Evolutionary conservation across 2,797 vertebrate genomes (phyloP).

Genomic region (Phyllotis vaccarum): DNA sequence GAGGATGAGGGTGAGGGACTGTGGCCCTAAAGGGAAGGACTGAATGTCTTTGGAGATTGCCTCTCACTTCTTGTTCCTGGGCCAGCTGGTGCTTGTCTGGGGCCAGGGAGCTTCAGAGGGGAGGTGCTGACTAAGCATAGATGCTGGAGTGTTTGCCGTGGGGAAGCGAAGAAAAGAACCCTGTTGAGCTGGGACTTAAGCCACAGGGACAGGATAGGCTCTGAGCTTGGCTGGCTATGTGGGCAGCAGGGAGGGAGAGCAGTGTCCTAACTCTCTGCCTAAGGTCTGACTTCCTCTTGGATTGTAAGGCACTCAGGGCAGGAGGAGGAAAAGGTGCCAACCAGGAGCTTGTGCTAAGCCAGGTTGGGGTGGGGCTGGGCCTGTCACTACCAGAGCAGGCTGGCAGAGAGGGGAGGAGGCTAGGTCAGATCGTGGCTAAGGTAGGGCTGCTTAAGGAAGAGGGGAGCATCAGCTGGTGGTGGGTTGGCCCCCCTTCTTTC

Average conservation of each 20-base stretch:
- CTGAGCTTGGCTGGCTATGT: background rate
- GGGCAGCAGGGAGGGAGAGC: background rate
- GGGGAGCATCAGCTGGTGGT: background rate
- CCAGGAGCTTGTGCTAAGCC: conserved; percentile 5
- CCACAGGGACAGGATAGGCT: background rate
- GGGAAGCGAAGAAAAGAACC: conserved; percentile 27
- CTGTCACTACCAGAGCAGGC: background rate
- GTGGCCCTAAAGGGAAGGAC: background rate
- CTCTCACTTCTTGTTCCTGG: background rate
- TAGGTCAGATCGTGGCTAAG: background rate
- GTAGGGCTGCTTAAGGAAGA: background rate
- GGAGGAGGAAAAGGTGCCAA: conserved; percentile 24
- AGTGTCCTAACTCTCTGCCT: conserved; percentile 45
- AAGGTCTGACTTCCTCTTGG: conserved; percentile 34
- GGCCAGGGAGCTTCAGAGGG: background rate
- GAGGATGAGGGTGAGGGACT: background rate
- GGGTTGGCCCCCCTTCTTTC: background rate
- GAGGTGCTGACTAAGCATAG: conserved; percentile 40
- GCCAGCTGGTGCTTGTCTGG: conserved; percentile 59
- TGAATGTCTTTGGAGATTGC: background rate
- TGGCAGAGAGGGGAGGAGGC: background rate
- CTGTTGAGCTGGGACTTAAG: background rate
- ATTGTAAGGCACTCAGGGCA: background rate
- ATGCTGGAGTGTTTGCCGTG: conserved; percentile 5
- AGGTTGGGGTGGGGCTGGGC: background rate